Evolutionary conservation across 2,888 invertebrate genomes (phyloP).

Genomic region (Xestoiulus laeticollis): DNA sequence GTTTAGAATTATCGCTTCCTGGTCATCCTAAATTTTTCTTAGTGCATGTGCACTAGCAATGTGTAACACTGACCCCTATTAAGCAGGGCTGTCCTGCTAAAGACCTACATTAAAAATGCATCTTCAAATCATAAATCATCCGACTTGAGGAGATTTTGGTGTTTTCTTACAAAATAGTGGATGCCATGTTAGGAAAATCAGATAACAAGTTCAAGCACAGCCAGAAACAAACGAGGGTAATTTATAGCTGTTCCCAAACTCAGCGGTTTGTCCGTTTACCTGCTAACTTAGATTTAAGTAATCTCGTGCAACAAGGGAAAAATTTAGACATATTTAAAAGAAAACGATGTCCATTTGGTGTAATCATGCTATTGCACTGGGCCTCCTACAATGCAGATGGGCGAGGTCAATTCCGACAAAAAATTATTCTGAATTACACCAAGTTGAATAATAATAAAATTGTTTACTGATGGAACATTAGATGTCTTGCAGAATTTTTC

Average conservation of each 20-base stretch:
- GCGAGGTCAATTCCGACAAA: background rate
- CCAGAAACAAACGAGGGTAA: background rate
- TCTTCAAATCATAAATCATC: background rate
- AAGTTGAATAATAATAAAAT: background rate
- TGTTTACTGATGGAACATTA: background rate
- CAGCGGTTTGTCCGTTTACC: background rate
- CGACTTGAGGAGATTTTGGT: background rate
- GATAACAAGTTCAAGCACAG: background rate
- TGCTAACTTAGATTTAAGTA: background rate
- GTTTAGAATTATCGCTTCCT: background rate
- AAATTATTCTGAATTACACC: background rate
- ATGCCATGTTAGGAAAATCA: background rate
- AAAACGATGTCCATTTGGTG: background rate
- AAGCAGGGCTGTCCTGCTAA: background rate
- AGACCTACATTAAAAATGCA: constrained; percentile 32
- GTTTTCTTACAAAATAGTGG: background rate
- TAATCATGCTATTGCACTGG: constrained; percentile 27
- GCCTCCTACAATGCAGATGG: background rate
- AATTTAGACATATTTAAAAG: background rate
- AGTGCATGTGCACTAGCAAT: background rate
- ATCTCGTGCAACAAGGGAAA: background rate
- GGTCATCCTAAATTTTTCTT: background rate
- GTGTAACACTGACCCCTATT: constrained; percentile 22
- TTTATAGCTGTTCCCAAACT: constrained; percentile 20
- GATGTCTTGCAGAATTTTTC: background rate